phyloP scores from a whole-genome alignment of 2,797 vertebrate species.

The Esox masquinongy region DNA sequence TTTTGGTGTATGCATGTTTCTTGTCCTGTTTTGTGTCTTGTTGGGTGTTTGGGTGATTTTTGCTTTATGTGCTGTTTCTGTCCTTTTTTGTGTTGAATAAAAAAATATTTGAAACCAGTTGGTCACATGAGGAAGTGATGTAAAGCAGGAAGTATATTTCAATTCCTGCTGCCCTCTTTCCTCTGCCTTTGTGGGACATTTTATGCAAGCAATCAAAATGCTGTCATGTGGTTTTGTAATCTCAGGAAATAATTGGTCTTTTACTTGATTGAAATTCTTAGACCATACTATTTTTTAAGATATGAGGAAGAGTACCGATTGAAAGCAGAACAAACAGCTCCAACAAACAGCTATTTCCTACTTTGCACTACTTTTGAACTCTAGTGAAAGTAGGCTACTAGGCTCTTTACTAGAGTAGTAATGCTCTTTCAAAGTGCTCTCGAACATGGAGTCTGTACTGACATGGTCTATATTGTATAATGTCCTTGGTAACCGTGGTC shows the following conservation, averaged over 20 bases:
- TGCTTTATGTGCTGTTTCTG: not conserved
- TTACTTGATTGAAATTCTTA: not conserved
- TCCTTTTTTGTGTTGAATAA: too few species aligned
- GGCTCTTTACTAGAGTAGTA: too few species aligned
- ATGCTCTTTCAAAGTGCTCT: too few species aligned
- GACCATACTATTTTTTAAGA: too few species aligned
- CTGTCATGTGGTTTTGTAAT: not conserved
- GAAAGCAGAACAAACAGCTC: too few species aligned
- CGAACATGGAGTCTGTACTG: too few species aligned
- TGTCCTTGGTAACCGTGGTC: too few species aligned
- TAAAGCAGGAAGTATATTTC: not conserved
- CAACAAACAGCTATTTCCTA: too few species aligned
- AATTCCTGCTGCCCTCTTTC: not conserved
- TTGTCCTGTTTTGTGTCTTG: not conserved
- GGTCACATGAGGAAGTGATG: not conserved
- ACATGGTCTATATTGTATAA: too few species aligned
- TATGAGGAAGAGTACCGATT: too few species aligned
- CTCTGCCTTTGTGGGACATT: not conserved
- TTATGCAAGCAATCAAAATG: not conserved
- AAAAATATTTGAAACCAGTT: not conserved
- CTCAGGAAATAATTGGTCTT: not conserved
- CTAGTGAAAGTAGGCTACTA: too few species aligned
- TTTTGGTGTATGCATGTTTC: not conserved
- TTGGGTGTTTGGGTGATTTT: not conserved
- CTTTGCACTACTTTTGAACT: too few species aligned